Evolutionary conservation across 2,797 vertebrate genomes (phyloP).

Genomic region (Liasis olivaceus): DNA sequence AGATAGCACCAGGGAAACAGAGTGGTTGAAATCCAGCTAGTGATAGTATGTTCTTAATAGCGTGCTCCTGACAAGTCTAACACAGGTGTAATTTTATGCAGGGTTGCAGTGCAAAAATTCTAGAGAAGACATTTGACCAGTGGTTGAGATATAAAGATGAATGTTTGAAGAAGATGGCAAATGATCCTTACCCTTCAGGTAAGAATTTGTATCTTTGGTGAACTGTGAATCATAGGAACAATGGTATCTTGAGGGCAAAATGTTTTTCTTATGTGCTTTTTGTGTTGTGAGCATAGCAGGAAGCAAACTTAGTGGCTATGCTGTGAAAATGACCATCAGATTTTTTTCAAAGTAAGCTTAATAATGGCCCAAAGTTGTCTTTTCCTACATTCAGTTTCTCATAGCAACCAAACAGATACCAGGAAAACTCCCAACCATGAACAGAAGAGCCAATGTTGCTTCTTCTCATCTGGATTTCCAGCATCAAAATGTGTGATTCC

Average conservation of each 20-base stretch:
- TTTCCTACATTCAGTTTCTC: too few species aligned
- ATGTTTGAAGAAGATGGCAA: slow-evolving; percentile 67
- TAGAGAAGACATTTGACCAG: slow-evolving; percentile 71
- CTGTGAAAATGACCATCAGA: too few species aligned
- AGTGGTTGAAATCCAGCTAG: too few species aligned
- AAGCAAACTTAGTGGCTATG: not conserved
- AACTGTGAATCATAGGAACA: not conserved
- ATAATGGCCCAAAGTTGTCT: too few species aligned
- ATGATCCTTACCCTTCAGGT: slow-evolving; percentile 65
- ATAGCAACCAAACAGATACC: too few species aligned
- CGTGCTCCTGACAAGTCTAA: slow-evolving; percentile 17
- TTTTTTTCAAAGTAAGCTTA: too few species aligned
- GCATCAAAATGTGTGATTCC: too few species aligned
- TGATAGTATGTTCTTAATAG: not conserved
- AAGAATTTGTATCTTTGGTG: not conserved
- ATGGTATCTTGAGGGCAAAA: not conserved
- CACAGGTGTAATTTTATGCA: not conserved
- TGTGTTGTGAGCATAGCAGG: not conserved
- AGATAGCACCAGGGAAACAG: not conserved
- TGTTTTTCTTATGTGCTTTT: not conserved
- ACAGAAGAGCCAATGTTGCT: too few species aligned
- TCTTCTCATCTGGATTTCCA: too few species aligned
- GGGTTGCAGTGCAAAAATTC: slow-evolving; percentile 51
- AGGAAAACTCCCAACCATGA: too few species aligned
- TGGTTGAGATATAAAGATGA: slow-evolving; percentile 71